These are phyloP conservation scores for Leucoraja erinaceus DNA, from an alignment of 2,113 vertebrate genomes.

Conservation along the genomic window DNA sequence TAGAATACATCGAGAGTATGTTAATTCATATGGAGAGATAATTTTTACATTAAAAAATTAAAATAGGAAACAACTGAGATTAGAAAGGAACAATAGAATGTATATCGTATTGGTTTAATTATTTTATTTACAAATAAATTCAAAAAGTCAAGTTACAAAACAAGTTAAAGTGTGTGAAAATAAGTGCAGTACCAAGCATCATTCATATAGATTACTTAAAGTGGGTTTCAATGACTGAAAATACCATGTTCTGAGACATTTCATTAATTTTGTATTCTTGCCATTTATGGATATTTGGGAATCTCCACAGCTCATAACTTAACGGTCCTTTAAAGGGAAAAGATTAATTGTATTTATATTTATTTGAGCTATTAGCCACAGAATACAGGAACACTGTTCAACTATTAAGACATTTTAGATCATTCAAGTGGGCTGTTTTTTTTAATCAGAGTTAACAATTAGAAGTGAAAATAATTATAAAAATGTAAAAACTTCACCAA, in stretches of 20 bases:
- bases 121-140: neutral
- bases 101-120: neutral
- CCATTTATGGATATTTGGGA: neutral
- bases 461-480: neutral
- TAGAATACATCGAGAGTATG: neutral
- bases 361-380: neutral
- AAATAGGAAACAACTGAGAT: neutral
- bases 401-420: neutral
- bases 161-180: no score
- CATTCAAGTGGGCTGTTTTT: neutral
- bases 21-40: neutral
- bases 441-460: neutral
- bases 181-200: neutral
- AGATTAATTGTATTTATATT: neutral
- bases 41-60: neutral
- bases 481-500: neutral
- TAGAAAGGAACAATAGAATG: neutral
- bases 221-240: neutral
- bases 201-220: neutral
- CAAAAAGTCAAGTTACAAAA: neutral
- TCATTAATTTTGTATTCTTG: neutral
- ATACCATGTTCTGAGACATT: neutral
- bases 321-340: neutral
- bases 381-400: neutral
- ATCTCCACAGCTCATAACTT: neutral